phyloP scores from a whole-genome alignment of 1,140 invertebrate species.

The Penaeus japonicus region DNA sequence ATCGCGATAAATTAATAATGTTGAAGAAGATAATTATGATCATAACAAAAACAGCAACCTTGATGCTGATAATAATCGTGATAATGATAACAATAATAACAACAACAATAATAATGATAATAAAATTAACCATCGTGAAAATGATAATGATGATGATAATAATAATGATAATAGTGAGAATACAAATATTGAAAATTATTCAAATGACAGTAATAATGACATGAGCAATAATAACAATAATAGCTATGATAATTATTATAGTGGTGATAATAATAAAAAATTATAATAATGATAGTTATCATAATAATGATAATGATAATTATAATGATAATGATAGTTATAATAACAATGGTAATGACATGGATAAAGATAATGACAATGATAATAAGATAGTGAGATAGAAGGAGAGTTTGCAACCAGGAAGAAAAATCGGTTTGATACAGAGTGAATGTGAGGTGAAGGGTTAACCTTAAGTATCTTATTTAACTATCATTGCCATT shows the following conservation, averaged over 20 bases:
- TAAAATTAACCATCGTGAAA: background rate
- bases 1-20: background rate
- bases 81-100: background rate
- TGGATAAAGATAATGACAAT: background rate
- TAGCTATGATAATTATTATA: background rate
- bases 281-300: background rate
- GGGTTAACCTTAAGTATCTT: too few species aligned
- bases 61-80: too few species aligned
- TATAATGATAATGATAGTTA: background rate
- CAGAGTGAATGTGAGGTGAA: too few species aligned
- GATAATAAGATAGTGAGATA: too few species aligned
- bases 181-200: background rate
- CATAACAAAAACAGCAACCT: background rate
- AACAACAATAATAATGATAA: background rate
- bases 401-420: too few species aligned
- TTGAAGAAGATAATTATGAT: background rate
- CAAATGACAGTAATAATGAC: background rate
- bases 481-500: too few species aligned
- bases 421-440: too few species aligned
- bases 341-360: background rate
- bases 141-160: background rate
- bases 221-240: background rate
- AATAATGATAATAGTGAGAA: background rate
- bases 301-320: background rate
- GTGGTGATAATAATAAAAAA: background rate